These are phyloP conservation scores for Pemphigus obesinymphae DNA, from an alignment of 1,140 invertebrate genomes.

Conservation along the genomic window DNA sequence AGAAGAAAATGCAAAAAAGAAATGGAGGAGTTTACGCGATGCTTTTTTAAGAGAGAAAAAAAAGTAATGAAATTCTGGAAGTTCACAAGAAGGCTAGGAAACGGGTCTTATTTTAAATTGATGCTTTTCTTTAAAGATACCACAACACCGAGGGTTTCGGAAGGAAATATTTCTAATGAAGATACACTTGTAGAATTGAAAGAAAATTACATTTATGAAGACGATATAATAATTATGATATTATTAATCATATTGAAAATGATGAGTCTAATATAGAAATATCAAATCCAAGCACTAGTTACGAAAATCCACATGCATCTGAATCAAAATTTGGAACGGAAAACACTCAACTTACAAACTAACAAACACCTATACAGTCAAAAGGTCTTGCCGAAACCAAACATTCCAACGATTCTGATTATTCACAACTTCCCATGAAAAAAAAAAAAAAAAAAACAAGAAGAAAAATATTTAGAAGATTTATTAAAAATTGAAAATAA, in stretches of 20 bases:
- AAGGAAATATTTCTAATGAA: not conserved
- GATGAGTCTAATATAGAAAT: not conserved
- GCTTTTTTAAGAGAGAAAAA: not conserved
- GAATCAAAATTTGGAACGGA: not conserved
- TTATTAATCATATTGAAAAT: not conserved
- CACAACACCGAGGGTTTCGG: not conserved
- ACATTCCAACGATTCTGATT: not conserved
- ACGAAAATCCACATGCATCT: not conserved
- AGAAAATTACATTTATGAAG: not conserved
- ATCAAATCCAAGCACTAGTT: not conserved
- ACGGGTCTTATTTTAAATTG: not conserved
- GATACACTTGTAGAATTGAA: too few species aligned
- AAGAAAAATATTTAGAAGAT: not conserved
- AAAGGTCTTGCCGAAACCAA: not conserved
- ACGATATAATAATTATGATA: too few species aligned
- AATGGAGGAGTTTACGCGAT: not conserved
- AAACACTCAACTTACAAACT: not conserved
- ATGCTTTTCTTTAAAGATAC: not conserved
- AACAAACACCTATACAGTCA: not conserved
- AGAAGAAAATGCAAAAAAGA: not conserved
- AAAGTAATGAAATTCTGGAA: not conserved
- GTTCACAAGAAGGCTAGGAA: not conserved
- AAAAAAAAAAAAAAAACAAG: not conserved
- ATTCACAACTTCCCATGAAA: not conserved
- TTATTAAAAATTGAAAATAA: not conserved